Percentiles rank a stretch among this genome's conserved stretches.
These are phyloP conservation scores for Capreolus pygargus DNA, from an alignment of 2,113 vertebrate species.

Conservation along the genomic window DNA sequence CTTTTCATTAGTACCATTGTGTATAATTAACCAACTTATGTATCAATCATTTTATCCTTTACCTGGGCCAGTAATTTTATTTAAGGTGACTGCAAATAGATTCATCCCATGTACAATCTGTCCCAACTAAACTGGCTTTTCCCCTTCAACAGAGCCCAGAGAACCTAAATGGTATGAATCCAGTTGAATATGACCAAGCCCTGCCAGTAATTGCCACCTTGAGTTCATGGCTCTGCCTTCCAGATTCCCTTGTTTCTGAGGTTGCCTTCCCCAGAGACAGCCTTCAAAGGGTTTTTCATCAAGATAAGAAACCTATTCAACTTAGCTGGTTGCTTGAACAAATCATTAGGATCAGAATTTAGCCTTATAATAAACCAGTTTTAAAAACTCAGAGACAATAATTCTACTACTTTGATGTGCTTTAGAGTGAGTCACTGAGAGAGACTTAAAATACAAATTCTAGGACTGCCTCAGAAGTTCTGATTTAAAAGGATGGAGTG, in stretches of 20 bases:
- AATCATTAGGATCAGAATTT: not conserved
- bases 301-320: not conserved
- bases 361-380: not conserved
- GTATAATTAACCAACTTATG: not conserved
- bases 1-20: not conserved
- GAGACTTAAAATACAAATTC: not conserved
- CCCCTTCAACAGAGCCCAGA: not conserved
- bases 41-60: not conserved
- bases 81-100: not conserved
- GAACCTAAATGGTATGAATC: not conserved
- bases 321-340: not conserved
- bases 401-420: not conserved
- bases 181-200: not conserved
- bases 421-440: not conserved
- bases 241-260: not conserved
- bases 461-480: not conserved
- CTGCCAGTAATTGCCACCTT: not conserved
- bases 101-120: not conserved
- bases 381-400: not conserved
- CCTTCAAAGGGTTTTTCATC: not conserved
- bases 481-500: not conserved
- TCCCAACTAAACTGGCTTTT: not conserved
- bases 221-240: not conserved
- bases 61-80: not conserved
- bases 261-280: not conserved